Percentiles rank a stretch among this genome's conserved stretches.
Evolutionary conservation across 2,113 vertebrate genomes (phyloP).

Genomic region (Barnardius zonarius): DNA sequence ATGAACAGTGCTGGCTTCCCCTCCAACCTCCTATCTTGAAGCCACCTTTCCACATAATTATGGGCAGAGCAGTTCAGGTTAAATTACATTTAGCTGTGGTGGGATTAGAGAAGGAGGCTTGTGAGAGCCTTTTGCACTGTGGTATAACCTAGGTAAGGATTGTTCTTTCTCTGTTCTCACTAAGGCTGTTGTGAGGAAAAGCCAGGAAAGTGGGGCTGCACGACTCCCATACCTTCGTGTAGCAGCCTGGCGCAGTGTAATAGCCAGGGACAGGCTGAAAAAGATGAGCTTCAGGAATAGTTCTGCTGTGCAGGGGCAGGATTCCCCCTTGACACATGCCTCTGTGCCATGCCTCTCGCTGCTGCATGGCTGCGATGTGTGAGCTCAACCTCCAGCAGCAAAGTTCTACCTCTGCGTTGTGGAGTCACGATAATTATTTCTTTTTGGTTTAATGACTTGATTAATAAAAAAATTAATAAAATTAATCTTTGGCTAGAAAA

Average conservation of each 20-base stretch:
- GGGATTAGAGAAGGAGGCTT: background rate
- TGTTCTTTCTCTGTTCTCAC: background rate
- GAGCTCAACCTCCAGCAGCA: background rate
- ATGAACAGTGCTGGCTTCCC: fast-evolving
- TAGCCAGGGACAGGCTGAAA: background rate
- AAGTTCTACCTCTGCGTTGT: background rate
- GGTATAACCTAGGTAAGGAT: background rate
- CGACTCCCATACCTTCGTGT: background rate
- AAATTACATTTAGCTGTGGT: background rate
- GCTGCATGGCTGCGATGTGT: fast-evolving
- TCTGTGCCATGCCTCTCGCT: background rate
- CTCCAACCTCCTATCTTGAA: background rate
- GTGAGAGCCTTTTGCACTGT: background rate
- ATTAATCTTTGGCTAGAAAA: background rate
- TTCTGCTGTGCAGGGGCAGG: fast-evolving
- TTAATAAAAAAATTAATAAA: background rate
- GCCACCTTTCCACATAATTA: background rate
- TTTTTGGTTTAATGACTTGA: background rate
- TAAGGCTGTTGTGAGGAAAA: background rate
- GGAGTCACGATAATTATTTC: background rate
- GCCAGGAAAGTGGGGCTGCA: background rate
- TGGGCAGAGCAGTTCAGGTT: background rate
- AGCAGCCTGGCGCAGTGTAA: background rate
- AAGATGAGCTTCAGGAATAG: background rate
- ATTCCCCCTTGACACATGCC: fast-evolving